Evolutionary conservation across 1,140 invertebrate genomes (phyloP).

Genomic region (Ceratosolen solmsi): DNA sequence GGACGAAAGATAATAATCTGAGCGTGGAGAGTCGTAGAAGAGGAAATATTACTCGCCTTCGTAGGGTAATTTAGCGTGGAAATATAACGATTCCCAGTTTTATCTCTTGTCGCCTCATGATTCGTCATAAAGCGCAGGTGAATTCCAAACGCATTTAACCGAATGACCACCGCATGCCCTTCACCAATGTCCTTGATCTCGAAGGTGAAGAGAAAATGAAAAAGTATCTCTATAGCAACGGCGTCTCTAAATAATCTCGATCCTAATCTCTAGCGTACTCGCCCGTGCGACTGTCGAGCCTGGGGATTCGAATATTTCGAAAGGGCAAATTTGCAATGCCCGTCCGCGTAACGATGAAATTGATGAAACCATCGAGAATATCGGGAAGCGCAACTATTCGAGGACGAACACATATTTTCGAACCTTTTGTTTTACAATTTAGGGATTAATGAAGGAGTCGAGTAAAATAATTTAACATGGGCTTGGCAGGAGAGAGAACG

Average conservation of each 20-base stretch:
- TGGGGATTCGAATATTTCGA: conserved; percentile 3
- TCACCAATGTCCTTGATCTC: conserved; percentile 29
- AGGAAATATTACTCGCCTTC: no score
- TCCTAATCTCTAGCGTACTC: neutral
- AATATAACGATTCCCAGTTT: no score
- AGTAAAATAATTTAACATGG: neutral
- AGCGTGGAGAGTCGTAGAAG: no score
- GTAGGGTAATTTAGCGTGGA: no score
- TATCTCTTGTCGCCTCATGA: no score
- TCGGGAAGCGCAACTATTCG: neutral
- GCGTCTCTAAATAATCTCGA: neutral
- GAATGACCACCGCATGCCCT: conserved; percentile 6
- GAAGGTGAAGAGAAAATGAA: neutral
- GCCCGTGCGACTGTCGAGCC: neutral
- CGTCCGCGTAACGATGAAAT: neutral
- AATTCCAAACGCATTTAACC: neutral
- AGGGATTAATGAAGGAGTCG: neutral
- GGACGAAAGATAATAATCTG: no score
- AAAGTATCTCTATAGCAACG: neutral
- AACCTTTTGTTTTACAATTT: neutral
- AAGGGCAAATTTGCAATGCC: conserved; percentile 10
- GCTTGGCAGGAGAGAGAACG: neutral
- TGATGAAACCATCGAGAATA: neutral
- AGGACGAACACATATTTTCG: conserved; percentile 13
- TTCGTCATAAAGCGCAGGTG: no score